These are phyloP conservation scores for Gallinago paraguaiae DNA, from an alignment of 2,113 vertebrate species.

Conservation along the genomic window DNA sequence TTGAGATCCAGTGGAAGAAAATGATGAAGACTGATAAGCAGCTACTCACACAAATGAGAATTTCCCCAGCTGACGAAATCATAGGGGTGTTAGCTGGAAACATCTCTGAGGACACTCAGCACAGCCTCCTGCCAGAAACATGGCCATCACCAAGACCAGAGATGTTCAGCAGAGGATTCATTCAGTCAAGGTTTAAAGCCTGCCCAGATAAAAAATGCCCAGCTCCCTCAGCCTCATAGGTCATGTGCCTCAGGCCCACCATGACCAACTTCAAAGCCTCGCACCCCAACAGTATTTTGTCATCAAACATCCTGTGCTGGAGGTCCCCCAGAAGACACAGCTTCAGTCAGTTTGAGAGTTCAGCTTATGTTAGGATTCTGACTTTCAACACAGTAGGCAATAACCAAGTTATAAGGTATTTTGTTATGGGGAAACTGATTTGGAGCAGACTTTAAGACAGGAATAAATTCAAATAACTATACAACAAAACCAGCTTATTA, in stretches of 20 bases:
- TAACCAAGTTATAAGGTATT: neutral
- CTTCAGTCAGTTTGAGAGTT: neutral
- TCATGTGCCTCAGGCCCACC: fast-evolving
- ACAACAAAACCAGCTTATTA: neutral
- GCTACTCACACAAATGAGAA: neutral
- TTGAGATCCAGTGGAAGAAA: neutral
- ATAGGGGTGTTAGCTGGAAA: neutral
- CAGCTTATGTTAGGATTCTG: neutral
- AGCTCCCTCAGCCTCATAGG: neutral
- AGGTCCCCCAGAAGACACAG: neutral
- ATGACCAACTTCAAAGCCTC: neutral
- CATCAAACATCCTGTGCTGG: neutral
- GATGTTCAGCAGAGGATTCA: neutral
- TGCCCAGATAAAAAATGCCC: neutral
- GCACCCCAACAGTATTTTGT: neutral
- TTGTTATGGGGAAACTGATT: neutral
- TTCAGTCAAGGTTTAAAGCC: neutral
- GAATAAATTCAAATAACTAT: neutral
- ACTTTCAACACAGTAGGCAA: neutral
- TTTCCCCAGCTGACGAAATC: neutral
- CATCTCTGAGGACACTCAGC: neutral
- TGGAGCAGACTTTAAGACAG: neutral
- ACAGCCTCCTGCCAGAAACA: neutral
- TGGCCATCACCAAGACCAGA: neutral
- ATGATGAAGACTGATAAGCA: neutral